Conservation (phyloP, 2,113 vertebrate genomes). For the Epinephelus fuscoguttatus region DNA sequence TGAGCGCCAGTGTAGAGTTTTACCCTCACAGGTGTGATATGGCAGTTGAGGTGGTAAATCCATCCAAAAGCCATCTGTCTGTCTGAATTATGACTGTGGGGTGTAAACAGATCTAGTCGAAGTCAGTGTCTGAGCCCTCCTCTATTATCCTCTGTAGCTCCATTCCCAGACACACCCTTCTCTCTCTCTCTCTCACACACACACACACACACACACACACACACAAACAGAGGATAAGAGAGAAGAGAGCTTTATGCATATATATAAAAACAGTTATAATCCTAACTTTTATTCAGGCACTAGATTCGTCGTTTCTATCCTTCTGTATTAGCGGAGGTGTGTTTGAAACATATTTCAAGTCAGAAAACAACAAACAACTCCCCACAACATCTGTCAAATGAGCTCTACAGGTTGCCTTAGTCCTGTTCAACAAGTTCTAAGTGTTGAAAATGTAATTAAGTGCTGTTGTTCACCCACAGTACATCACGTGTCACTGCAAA, state of each 20-base stretch:
- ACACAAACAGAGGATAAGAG: neutral
- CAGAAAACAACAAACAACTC: neutral
- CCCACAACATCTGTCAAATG: neutral
- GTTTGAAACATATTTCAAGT: neutral
- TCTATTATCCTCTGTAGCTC: constrained; percentile 64
- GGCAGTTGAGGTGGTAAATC: constrained; percentile 35
- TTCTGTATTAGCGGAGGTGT: too few relatives aligned
- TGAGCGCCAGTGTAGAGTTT: neutral
- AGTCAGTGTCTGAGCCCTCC: constrained; percentile 57
- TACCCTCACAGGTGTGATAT: constrained; percentile 31
- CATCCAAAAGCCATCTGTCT: constrained; percentile 36
- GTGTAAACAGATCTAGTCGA: constrained; percentile 74
- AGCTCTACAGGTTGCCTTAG: neutral
- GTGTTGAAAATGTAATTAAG: constrained; percentile 17
- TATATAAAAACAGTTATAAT: neutral
- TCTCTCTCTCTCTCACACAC: neutral
- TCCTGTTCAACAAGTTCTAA: constrained; percentile 41
- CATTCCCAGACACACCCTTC: constrained; percentile 78
- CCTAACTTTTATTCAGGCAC: neutral
- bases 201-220: neutral
- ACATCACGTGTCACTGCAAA: constrained; percentile 17
- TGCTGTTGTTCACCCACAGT: neutral
- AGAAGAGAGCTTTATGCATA: neutral
- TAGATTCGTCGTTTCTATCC: neutral
- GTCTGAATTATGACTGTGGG: constrained; percentile 64